phyloP scores from a whole-genome alignment of 1,140 invertebrate species.

The Oreohelix idahoensis region DNA sequence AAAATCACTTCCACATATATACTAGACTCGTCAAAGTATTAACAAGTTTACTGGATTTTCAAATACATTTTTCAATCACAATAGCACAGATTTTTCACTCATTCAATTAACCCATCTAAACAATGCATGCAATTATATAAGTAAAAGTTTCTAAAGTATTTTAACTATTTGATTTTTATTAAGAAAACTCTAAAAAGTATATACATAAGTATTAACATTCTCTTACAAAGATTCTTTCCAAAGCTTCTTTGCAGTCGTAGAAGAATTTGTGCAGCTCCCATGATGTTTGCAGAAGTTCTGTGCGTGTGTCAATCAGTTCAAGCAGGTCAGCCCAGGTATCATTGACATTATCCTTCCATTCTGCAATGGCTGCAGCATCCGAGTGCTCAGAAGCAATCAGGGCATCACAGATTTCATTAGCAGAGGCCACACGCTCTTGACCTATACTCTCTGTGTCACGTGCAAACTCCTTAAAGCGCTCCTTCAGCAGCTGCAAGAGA shows the following conservation, averaged over 20 bases:
- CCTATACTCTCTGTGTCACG: constrained; percentile 96
- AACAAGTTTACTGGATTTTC: too few species aligned
- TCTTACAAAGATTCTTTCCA: constrained; percentile 76
- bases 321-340: constrained; percentile 99
- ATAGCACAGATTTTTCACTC: too few species aligned
- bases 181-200: too few species aligned
- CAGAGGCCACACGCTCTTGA: constrained; percentile 91
- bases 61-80: too few species aligned
- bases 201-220: not conserved
- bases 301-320: constrained; percentile 97
- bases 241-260: constrained; percentile 99
- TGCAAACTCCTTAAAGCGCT: constrained; percentile 97
- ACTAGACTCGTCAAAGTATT: too few species aligned
- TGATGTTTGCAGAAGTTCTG: constrained; percentile 95
- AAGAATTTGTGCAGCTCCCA: constrained; percentile 99
- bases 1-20: too few species aligned
- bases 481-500: constrained; percentile 84
- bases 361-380: constrained; percentile 96
- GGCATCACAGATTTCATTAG: constrained; percentile 96
- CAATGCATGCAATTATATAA: too few species aligned
- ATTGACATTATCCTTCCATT: constrained; percentile 99
- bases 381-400: constrained; percentile 95
- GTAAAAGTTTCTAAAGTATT: too few species aligned
- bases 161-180: too few species aligned
- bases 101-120: too few species aligned